These are phyloP conservation scores for Acipenser transmontanus DNA, from an alignment of 2,797 vertebrate genomes.

Conservation along the genomic window DNA sequence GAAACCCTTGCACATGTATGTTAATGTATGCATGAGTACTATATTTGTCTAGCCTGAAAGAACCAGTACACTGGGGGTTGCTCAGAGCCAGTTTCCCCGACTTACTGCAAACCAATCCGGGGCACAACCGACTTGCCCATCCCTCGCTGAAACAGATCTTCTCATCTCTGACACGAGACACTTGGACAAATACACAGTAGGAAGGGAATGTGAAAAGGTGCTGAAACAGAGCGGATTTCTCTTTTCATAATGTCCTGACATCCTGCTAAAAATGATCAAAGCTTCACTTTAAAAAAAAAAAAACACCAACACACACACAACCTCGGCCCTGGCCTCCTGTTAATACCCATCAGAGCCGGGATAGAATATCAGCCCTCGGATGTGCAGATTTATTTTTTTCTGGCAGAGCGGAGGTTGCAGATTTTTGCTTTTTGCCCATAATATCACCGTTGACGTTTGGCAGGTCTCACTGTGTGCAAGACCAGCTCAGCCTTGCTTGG, in stretches of 20 bases:
- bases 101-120: conserved; percentile 24
- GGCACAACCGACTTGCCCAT: conserved; percentile 26
- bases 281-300: conserved; percentile 17
- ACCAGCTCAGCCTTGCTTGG: neutral
- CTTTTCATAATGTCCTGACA: conserved; percentile 30
- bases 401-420: conserved; percentile 14
- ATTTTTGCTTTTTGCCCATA: neutral
- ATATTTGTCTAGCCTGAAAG: neutral
- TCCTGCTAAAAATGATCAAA: conserved; percentile 28
- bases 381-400: conserved; percentile 14
- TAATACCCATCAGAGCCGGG: conserved; percentile 14
- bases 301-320: neutral
- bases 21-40: neutral
- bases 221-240: conserved; percentile 52
- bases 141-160: conserved; percentile 37
- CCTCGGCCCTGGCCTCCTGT: conserved; percentile 13
- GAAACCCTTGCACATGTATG: neutral
- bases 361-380: conserved; percentile 18
- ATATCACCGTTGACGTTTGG: conserved; percentile 7
- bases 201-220: conserved; percentile 55
- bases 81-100: conserved; percentile 25
- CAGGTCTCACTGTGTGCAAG: neutral
- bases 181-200: conserved; percentile 30
- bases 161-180: conserved; percentile 24
- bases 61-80: conserved; percentile 18